Conservation (phyloP, 2,888 invertebrate species). For the Ochropleura leucogaster region DNA sequence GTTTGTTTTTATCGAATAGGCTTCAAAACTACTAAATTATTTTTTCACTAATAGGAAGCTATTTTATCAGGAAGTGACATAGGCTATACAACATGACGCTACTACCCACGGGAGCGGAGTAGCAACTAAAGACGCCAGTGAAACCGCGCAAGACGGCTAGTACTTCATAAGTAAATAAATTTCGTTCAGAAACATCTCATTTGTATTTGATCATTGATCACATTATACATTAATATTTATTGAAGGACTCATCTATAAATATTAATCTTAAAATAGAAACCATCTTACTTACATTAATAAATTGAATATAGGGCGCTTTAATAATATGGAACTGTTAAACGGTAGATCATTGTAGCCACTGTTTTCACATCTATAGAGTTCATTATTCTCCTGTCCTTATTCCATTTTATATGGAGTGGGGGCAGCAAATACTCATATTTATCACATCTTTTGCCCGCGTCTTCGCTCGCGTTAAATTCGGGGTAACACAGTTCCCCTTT, state of each 20-base stretch:
- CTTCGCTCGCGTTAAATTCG: no score
- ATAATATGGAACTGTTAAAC: background rate
- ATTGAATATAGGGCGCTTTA: slow-evolving; percentile 10
- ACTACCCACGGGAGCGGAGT: no score
- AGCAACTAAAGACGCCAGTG: no score
- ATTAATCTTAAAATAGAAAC: slow-evolving; percentile 13
- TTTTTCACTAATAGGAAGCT: no score
- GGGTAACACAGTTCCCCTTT: no score
- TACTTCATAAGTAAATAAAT: slow-evolving; percentile 12
- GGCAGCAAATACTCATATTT: background rate
- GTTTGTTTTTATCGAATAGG: no score
- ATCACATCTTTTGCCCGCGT: no score
- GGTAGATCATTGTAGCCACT: background rate
- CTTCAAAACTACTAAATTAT: no score
- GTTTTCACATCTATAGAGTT: background rate
- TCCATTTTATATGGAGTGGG: background rate
- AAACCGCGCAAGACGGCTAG: no score
- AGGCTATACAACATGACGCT: no score
- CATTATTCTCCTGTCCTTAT: background rate
- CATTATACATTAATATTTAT: slow-evolving; percentile 22
- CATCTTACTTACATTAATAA: background rate
- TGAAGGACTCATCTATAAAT: no score
- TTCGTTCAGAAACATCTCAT: slow-evolving; percentile 7
- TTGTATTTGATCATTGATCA: slow-evolving; percentile 26
- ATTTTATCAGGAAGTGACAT: no score